Evolutionary conservation across 1,140 invertebrate genomes (phyloP), one percentile per base, ranked within the genome.

Genomic region (Leptinotarsa texana): DNA sequence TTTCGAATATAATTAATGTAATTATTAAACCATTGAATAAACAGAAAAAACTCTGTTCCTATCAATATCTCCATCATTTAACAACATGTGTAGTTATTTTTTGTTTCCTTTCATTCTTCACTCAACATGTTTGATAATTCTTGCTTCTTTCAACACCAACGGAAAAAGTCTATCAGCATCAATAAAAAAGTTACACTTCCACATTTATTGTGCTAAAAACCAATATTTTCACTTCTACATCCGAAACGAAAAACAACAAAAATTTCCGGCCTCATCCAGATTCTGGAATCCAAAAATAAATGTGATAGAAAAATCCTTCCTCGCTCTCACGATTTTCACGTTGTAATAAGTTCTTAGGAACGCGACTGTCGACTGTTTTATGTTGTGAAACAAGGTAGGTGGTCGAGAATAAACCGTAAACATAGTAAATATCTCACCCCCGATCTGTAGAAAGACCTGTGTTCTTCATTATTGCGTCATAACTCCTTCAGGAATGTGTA

Each of bases 391-490:
- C 75, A 74, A 73, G 77, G 76, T 79, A 79, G 78, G 78, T 79
- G 78, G 78, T 79, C 78, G 73, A 75, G 63, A 74, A 75, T 68
- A 78, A 74, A 75, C 74, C 17, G 61, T 65, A 65, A 75, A 74
- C 69, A 69, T 57, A 57, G 51, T 57, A 57, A 57, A 57, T 75
- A 80, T 80, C 79, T 80, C 69, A 73, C 77, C 77, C 79, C 74
- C 77, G 77, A 80, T 78, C 79, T 80, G 51, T 57, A n/a, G 51
- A 57, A 57, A 57, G 51, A 57, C 51, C 51, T 57, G 77, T 80
- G 79, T 76, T 80, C 79, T 80, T 80, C 79, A 80, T 80, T 80
- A 80, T 80, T 80, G 79, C 79, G 74, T 78, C 79, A 80, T 80
- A 80, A 80, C 78, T 80, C 79, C 75, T 80, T 77, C 63, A 73